Evolutionary conservation across 2,797 vertebrate genomes (phyloP), one percentile per base, ranked within the genome.

Genomic region (Siniperca obscura): DNA sequence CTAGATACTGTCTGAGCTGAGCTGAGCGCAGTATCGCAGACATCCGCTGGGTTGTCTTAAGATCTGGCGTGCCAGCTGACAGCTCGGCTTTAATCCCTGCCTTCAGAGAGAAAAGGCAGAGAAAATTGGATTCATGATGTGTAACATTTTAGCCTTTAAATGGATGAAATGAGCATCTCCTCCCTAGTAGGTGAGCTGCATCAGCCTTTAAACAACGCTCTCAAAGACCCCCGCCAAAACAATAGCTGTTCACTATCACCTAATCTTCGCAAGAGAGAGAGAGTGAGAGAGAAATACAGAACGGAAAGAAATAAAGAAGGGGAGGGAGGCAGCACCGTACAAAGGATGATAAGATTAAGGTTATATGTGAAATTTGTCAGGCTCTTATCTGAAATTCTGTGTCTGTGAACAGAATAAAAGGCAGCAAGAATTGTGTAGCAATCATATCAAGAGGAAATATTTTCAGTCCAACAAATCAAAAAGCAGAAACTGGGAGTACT

Each of bases 71-170:
- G 86, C 74, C 75, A 72, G 86, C 92, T 95, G 95, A 95, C 95
- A 95, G 94, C 93, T 92, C 80, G 61, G 76, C 94, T 95, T 93
- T 96, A 96, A 96, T 96, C 95, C 95, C 86, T 86, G 88, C 94
- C 90, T 94, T 94, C 92, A 91, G 86, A 91, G 83, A 92, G 90
- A 92, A 93, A 94, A 90, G 86, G 90, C 81, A 80, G 82, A 87
- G 90, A 87, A 95, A 96, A 96, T 94, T 93, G 93, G 92, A 96
- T 96, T 94, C 93, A 94, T 92, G 92, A 94, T 93, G 93, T 93
- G 92, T 89, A 95, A 94, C 94, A 94, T 95, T 94, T 94, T 89
- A 94, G 94, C 91, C 93, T 93, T 94, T 95, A 95, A 96, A 95
- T 85, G 89, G 90, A 90, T 87, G 86, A 94, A 95, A 94, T 93